Percentiles rank a stretch among this genome's conserved stretches.
These are phyloP conservation scores for Oophaga sylvatica DNA, from an alignment of 2,797 vertebrate species.

Conservation along the genomic window DNA sequence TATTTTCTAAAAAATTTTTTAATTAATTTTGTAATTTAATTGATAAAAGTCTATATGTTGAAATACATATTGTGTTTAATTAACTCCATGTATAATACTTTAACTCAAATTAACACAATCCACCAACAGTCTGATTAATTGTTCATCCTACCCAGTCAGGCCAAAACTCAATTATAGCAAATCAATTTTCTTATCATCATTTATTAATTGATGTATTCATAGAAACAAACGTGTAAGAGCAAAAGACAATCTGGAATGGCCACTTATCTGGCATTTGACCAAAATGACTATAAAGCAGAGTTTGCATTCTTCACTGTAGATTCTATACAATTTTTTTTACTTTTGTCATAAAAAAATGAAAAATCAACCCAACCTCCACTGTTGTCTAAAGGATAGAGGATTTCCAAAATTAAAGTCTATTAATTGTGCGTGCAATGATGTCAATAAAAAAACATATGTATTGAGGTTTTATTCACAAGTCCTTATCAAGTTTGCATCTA, in stretches of 20 bases:
- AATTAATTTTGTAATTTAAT: not conserved
- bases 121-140: not conserved
- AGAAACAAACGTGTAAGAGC: not conserved
- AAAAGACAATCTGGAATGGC: not conserved
- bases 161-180: slow-evolving; percentile 10
- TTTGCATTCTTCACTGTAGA: not conserved
- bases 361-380: no score
- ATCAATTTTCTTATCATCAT: not conserved
- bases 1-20: not conserved
- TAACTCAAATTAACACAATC: not conserved
- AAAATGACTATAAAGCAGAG: not conserved
- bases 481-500: no score
- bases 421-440: no score
- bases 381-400: no score
- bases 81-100: not conserved
- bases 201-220: not conserved
- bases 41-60: not conserved
- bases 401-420: no score
- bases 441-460: no score
- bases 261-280: not conserved
- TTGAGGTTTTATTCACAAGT: no score
- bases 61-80: not conserved
- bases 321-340: no score
- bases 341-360: no score
- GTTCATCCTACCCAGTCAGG: not conserved